Conservation (phyloP, 1,140 invertebrate species). For the Caerostris extrusa region DNA sequence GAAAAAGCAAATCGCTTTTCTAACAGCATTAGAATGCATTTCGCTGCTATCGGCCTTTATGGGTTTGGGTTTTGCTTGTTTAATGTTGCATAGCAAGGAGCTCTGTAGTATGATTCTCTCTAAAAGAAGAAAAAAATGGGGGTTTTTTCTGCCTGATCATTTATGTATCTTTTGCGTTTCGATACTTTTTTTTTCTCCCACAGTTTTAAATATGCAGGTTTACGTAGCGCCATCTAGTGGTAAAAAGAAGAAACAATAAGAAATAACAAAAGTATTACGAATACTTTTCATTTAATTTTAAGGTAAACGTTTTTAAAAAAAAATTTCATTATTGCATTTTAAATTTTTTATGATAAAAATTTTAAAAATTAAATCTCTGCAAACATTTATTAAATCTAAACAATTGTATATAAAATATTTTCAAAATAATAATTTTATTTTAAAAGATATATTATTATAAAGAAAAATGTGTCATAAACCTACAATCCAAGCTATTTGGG, state of each 20-base stretch:
- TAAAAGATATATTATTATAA: no score
- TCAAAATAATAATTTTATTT: no score
- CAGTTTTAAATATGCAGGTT: neutral
- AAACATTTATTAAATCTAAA: no score
- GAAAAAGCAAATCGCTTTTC: conserved; percentile 77
- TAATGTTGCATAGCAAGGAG: conserved; percentile 73
- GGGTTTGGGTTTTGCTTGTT: conserved; percentile 65
- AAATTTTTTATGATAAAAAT: no score
- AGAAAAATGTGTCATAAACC: no score
- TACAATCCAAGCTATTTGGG: no score
- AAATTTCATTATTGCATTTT: no score
- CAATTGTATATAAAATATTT: no score
- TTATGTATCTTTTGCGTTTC: conserved; percentile 29
- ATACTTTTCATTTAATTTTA: no score
- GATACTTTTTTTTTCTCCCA: neutral
- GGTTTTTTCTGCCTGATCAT: neutral
- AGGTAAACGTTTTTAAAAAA: no score
- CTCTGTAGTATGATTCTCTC: neutral
- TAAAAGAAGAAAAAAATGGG: neutral
- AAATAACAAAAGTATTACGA: no score
- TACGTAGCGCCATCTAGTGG: conserved; percentile 17
- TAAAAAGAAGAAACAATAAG: neutral
- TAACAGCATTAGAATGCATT: conserved; percentile 76
- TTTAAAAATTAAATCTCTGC: no score
- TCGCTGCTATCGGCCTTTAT: conserved; percentile 61